These are phyloP conservation scores for Palaemon carinicauda DNA, from an alignment of 1,140 invertebrate species.

Conservation along the genomic window DNA sequence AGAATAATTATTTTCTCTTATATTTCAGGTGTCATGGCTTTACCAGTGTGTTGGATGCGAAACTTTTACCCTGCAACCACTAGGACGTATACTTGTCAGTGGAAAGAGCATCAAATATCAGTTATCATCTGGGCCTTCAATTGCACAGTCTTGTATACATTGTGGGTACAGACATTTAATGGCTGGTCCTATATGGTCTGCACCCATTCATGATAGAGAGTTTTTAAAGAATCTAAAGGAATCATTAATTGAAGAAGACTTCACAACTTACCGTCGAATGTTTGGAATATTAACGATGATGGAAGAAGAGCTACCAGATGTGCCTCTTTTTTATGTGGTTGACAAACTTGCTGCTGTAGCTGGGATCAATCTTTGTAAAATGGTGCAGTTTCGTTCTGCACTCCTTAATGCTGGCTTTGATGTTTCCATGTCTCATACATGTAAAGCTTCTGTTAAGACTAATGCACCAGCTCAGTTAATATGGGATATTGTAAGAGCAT, in stretches of 20 bases:
- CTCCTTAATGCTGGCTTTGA: conserved; percentile 91
- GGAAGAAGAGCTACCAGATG: conserved; percentile 81
- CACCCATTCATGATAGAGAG: conserved; percentile 78
- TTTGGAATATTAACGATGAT: conserved; percentile 73
- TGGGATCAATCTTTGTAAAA: conserved; percentile 68
- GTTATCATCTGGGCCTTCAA: conserved; percentile 74
- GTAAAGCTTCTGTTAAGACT: conserved; percentile 90
- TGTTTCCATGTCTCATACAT: conserved; percentile 92
- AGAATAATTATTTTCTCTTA: conserved; percentile 61
- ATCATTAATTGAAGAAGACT: conserved; percentile 61
- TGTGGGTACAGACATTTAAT: conserved; percentile 81
- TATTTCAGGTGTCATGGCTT: conserved; percentile 82
- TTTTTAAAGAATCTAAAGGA: conserved; percentile 76
- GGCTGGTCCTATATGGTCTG: conserved; percentile 94
- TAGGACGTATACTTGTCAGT: conserved; percentile 74
- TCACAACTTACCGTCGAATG: conserved; percentile 32
- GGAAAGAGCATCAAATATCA: conserved; percentile 71
- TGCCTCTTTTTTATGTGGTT: conserved; percentile 87
- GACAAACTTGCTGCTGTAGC: conserved; percentile 73
- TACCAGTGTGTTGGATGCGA: conserved; percentile 92
- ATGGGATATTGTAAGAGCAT: conserved; percentile 92
- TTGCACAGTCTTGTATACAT: conserved; percentile 75
- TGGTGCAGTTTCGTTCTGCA: conserved; percentile 82
- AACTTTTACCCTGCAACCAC: conserved; percentile 77
- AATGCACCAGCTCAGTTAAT: conserved; percentile 85